Evolutionary conservation across 2,113 vertebrate species (phyloP), one percentile per base, ranked within the genome.

Genomic region (Maccullochella peelii): DNA sequence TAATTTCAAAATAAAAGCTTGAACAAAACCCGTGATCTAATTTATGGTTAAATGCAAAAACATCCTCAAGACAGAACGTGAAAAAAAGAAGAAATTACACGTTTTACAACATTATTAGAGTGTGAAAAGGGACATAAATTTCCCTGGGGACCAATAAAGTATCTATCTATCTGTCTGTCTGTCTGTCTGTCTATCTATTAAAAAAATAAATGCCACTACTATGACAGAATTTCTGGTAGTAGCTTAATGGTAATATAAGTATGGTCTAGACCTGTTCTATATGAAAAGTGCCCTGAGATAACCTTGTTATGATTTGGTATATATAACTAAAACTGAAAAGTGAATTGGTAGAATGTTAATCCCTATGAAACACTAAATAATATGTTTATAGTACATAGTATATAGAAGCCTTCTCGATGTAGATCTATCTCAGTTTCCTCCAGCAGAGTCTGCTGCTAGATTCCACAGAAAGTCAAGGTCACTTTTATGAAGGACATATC

Each of bases 1-100:
- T 2, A 4, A n/a, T 77, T 84, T 76, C 73, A 88, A 77, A 78
- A 84, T 23, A 77, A 84, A 59, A 47, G n/a, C 10, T 3, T 55
- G 33, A 20, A 30, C 2, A 4, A 38, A 62, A 62, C 30, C 5
- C 11, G 30, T 36, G 8, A 8, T 61, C 10, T 47, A 20, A 42
- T 12, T 36, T 21, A 9, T 23, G 6, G 6, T 27, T 40, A 8
- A 3, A 15, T n/a, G 0, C 4, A 55, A 38, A 10, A 20, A 33
- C 30, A 33, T 44, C 6, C 4, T 27, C 20, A 20, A 33, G 18
- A 20, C 8, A 2, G 27, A 42, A 57, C n/a, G 12, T 18, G 36
- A 54, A 40, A 54, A 40, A 0, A 27, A 59, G 6, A 57, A 57
- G 0, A 47, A 59, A 15, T 12, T 44, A 44, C 38, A 20, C 11